A percentile compares a stretch with the other conserved stretches of the same genome.
These are phyloP conservation scores for Pseudocheirus occidentalis DNA, from an alignment of 2,797 vertebrate species.

Conservation along the genomic window DNA sequence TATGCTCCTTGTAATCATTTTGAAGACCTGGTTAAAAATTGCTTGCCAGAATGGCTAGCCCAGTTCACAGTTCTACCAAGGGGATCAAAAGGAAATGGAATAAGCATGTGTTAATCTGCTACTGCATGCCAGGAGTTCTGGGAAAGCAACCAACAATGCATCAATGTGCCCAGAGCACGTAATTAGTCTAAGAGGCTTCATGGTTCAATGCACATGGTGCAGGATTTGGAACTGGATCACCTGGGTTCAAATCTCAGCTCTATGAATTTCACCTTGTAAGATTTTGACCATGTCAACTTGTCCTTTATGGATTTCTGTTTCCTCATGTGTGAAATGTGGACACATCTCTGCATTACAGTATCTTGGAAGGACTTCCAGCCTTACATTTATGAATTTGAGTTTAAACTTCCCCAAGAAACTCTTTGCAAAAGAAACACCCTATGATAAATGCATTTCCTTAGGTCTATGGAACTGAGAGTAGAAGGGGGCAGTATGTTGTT, in stretches of 20 bases:
- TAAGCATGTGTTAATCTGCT: background rate
- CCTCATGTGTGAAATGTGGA: slow-evolving; percentile 8
- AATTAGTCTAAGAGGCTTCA: background rate
- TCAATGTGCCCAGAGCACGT: background rate
- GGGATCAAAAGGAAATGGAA: background rate
- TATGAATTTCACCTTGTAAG: too few species aligned
- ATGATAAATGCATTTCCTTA: too few species aligned
- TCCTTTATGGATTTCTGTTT: slow-evolving; percentile 14
- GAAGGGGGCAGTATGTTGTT: too few species aligned
- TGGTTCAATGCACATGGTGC: background rate
- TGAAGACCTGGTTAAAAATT: background rate
- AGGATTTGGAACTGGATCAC: background rate
- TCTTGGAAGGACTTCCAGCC: too few species aligned
- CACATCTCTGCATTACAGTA: too few species aligned
- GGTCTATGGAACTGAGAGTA: too few species aligned
- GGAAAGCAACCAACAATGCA: background rate
- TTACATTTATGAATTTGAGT: too few species aligned
- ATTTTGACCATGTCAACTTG: background rate
- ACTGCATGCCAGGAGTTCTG: background rate
- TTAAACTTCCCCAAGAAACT: too few species aligned
- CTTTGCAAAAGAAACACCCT: too few species aligned
- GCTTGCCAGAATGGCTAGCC: background rate
- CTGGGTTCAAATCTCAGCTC: too few species aligned
- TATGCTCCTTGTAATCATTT: background rate
- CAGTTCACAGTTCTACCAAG: background rate